Base-by-base conservation (phyloP, 2,888 invertebrate species). In the Mechanitis messenoides region DNA sequence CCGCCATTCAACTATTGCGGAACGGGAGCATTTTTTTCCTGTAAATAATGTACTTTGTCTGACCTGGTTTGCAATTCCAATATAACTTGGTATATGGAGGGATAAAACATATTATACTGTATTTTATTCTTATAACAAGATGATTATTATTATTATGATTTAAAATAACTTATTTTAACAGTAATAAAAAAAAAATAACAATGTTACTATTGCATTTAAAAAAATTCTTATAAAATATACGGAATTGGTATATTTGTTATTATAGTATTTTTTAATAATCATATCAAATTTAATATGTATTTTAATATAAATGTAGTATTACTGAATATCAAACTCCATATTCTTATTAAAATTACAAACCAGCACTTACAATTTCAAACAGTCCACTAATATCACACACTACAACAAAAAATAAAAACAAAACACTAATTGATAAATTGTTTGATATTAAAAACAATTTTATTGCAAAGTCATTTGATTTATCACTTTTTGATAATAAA, bases 401-500 rank as follows among this genome's bases (percentile, higher is more conserved):
- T 9, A 9, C 9, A 9, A 69, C 68, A 66, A 33, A 33, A 57
- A 63, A 60, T 55, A 58, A 64, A 61, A 65, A 67, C 63, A 64
- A 62, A 63, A 53, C 64, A 64, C 61, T 59, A 61, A 69, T 71
- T 74, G 68, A 66, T 71, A 67, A 64, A 73, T 74, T 72, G 73
- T 75, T 78, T 54, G 65, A 76, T 73, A 63, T 69, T 68, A 71
- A 50, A 47, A 73, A 74, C 68, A 74, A 73, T 73, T 76, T 82
- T 82, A 83, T 80, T 80, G 88, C 86, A 82, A 77, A 85, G 87
- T 89, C 87, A 88, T 85, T 86, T 85, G 84, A 87, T 87, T 84
- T 87, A 86, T 88, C 87, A 87, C 89, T 87, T 85, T 87, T 85
- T 87, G 78, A 85, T 88, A 79, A 87, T 85, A 88, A 90, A 90